Evolutionary conservation across 2,888 invertebrate genomes (phyloP), one percentile per base, ranked within the genome.

Genomic region (Limnephilus lunatus): DNA sequence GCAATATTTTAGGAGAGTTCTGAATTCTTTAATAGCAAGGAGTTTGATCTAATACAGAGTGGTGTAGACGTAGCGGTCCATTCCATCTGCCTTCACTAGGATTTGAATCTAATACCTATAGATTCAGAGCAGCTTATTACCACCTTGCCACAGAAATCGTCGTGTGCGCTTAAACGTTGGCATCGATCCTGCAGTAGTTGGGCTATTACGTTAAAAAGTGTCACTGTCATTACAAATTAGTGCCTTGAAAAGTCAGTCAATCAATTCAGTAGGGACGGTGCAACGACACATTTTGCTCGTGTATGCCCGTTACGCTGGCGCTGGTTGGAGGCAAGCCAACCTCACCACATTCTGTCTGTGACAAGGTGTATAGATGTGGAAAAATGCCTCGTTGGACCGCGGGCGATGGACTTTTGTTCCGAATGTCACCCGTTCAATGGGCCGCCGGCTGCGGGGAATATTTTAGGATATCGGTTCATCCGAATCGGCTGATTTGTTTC

Each of bases 331-430:
- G 19, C 39, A n/a, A 30, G 89, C 89, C 89, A 90, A 48, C 35
- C 30, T 86, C 30, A 31, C 32, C 89, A 44, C 81, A 82, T 90
- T 90, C 89, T 90, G 48, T 2, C 39, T 32, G 85, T 53, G 90
- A 90, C 90, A 90, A 82, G 90, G 83, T 90, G 90, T 85, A 90
- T 85, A 83, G 44, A 90, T 90, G 85, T 35, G n/a, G 89, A 81
- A 89, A 81, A 89, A 81, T 81, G 81, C 81, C 89, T 81, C 44
- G 68, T 19, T 1, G 53, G 19, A 19, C 85, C 12, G 31, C 82
- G 90, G 85, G 85, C 90, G 68, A 90, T 53, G 85, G 85, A 83
- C 90, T 83, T 90, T 53, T 48, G 83, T 85, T 85, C 3, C 85
- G 53, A 83, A 83, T 83, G 83, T 90, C 85, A 90, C 82, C 68